Evolutionary conservation across 2,797 vertebrate species (phyloP), one percentile per base, ranked within the genome.

Genomic region (Odontamblyopus lacepedii): DNA sequence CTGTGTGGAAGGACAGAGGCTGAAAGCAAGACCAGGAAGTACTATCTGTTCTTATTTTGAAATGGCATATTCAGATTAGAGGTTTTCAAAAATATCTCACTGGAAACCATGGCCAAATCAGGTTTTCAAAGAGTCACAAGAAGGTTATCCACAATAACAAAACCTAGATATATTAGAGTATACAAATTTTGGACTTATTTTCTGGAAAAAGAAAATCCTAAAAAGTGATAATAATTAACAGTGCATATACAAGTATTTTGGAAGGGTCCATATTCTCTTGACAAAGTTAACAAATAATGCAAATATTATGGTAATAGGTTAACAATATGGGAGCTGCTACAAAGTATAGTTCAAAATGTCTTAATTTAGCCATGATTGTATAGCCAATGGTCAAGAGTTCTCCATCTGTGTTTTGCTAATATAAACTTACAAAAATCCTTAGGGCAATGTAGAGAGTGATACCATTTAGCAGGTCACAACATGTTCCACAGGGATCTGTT

Each of bases 1-100:
- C 80, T 83, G 77, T 84, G 82, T 76, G 77, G 83, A 82, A 80
- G 80, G 78, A 81, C 79, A 67, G 74, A 76, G 83, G 74, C 84
- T 77, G 15, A 72, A 15, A 32, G 66, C 30, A 59, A 81, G 76
- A 69, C 64, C 3, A 29, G 59, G 64, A 72, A 23, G 73, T 48
- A 77, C 35, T 50, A 64, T 60, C 64, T 69, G 72, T 53, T 82
- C 26, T 65, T 8, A 66, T 48, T 70, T 67, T 55, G 48, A 23
- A n/a, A 30, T 53, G 19, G 35, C 9, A 41, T 44, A 41, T 44
- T 41, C 19, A 44, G 62, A 63, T 23, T 63, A 18, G 30, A n/a
- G 18, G 8, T 19, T 35, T 32, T 29, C 27, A 38, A 63, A 38
- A 63, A 38, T 30, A 38, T 19, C 29, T 13, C 29, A 18, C 15